Evolutionary conservation across 2,888 invertebrate genomes (phyloP).

Genomic region (Cynaeus angustus): DNA sequence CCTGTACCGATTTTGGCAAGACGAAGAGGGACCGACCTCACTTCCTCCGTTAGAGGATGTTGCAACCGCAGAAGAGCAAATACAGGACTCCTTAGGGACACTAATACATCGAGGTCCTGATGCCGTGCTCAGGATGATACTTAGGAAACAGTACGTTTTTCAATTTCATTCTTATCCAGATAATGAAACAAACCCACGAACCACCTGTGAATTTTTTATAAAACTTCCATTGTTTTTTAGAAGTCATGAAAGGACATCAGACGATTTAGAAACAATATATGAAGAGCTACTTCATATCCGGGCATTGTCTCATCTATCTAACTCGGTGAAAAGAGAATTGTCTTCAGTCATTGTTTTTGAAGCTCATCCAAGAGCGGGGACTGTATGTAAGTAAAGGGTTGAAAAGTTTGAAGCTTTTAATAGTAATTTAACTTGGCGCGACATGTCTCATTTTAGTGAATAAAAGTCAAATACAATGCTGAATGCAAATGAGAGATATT

Average conservation of each 20-base stretch:
- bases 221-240: slow-evolving; percentile 69
- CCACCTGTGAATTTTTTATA: background rate
- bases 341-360: slow-evolving; percentile 87
- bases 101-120: slow-evolving; percentile 85
- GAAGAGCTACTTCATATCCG: slow-evolving; percentile 88
- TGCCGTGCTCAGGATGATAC: slow-evolving; percentile 85
- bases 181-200: background rate
- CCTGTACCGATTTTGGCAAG: slow-evolving; percentile 86
- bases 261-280: slow-evolving; percentile 87
- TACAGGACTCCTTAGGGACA: slow-evolving; percentile 79
- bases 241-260: slow-evolving; percentile 82
- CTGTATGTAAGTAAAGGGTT: slow-evolving; percentile 78
- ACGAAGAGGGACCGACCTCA: slow-evolving; percentile 77
- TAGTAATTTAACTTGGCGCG: background rate
- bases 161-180: slow-evolving; percentile 8
- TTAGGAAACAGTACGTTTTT: slow-evolving; percentile 83
- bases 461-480: background rate
- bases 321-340: slow-evolving; percentile 86
- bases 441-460: no score
- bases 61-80: slow-evolving; percentile 80
- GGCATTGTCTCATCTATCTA: slow-evolving; percentile 86
- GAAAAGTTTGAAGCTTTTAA: slow-evolving; percentile 3
- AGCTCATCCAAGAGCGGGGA: slow-evolving; percentile 84
- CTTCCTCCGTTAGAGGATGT: slow-evolving; percentile 76
- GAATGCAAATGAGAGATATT: no score